phyloP scores from a whole-genome alignment of 2,113 vertebrate genomes.

The Hirundichthys speculiger region DNA sequence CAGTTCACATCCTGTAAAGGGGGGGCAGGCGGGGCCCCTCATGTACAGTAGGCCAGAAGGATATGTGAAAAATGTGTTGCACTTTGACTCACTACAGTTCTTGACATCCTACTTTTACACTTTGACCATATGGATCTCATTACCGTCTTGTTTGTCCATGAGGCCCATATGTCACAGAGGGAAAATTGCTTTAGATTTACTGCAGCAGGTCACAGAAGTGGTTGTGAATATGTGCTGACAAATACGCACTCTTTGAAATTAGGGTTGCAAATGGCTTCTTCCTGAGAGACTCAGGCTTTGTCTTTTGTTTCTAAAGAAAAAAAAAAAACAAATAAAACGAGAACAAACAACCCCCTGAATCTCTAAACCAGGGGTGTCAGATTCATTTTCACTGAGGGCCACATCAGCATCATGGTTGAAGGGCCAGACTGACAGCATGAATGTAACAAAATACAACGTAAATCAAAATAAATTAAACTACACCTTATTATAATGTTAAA shows the following conservation, averaged over 20 bases:
- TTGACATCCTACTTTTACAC: slow-evolving; percentile 3
- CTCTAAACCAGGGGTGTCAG: no score
- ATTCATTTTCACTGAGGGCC: no score
- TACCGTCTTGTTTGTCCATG: slow-evolving; percentile 23
- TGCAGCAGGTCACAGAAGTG: background rate
- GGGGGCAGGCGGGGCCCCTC: background rate
- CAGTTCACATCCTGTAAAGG: slow-evolving; percentile 7
- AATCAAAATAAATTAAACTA: no score
- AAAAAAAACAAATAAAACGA: no score
- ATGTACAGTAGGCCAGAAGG: background rate
- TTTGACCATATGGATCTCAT: slow-evolving; percentile 23
- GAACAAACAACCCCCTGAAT: no score
- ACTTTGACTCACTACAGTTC: slow-evolving; percentile 3
- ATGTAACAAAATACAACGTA: no score
- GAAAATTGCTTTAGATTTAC: background rate
- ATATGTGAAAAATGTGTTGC: slow-evolving; percentile 2
- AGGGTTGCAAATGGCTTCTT: background rate
- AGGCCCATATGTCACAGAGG: background rate
- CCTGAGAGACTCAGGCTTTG: no score
- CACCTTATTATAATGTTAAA: no score
- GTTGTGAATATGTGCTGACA: background rate
- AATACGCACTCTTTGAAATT: background rate
- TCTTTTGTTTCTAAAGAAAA: background rate
- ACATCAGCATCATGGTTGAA: no score
- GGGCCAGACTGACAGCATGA: no score